These are phyloP conservation scores for Nymphalis io DNA, from an alignment of 1,140 invertebrate species.

Conservation along the genomic window DNA sequence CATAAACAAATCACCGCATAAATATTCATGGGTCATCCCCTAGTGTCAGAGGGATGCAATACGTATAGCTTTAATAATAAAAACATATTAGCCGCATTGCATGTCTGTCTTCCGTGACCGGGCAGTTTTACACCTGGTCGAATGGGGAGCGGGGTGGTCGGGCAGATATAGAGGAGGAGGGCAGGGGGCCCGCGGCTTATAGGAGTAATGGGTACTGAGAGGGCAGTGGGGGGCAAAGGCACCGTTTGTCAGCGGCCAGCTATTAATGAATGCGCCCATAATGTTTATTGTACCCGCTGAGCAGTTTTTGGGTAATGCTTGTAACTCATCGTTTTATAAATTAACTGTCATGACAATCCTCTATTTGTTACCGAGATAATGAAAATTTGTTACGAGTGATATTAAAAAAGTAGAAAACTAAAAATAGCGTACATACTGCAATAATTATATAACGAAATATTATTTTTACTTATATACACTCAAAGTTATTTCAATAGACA, in stretches of 20 bases:
- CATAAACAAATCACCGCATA: slow-evolving; percentile 73
- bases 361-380: slow-evolving; percentile 27
- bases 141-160: slow-evolving; percentile 51
- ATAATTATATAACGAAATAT: not conserved
- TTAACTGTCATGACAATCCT: slow-evolving; percentile 61
- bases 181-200: slow-evolving; percentile 54
- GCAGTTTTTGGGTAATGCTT: slow-evolving; percentile 63
- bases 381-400: slow-evolving; percentile 15
- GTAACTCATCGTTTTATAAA: slow-evolving; percentile 75
- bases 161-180: slow-evolving; percentile 41
- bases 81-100: slow-evolving; percentile 79
- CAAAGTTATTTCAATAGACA: too few relatives aligned
- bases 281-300: slow-evolving; percentile 75
- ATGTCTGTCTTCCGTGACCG: slow-evolving; percentile 77
- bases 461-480: not conserved
- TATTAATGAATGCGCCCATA: slow-evolving; percentile 76
- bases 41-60: slow-evolving; percentile 61
- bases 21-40: slow-evolving; percentile 72
- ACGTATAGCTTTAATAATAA: slow-evolving; percentile 65
- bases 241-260: slow-evolving; percentile 74
- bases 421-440: not conserved
- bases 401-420: not conserved
- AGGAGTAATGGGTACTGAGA: slow-evolving; percentile 61
- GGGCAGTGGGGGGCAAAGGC: slow-evolving; percentile 55
- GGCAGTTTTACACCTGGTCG: slow-evolving; percentile 78